Base-by-base conservation (phyloP, 2,113 vertebrate species). In the Dasyprocta punctata region DNA sequence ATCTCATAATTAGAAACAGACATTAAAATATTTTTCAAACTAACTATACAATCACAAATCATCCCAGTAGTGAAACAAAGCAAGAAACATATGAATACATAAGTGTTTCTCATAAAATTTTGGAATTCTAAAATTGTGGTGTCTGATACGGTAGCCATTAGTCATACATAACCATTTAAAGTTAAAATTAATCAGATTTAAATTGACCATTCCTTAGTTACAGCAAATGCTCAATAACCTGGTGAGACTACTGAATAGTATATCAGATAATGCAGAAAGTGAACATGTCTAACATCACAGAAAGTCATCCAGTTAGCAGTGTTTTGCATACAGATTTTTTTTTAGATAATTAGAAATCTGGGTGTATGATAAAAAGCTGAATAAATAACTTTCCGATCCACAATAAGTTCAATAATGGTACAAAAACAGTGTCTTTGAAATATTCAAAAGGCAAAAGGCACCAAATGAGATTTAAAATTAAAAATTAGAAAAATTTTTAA, bases 121-220 rank as follows among this genome's bases (percentile, higher is more conserved):
- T 30, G 86, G 9, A 75, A 78, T 94, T 77, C 54, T 60, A 84
- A 5, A 95, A 78, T 11, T 89, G 11, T 47, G 1, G 5, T 82
- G 0, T 61, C 22, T 52, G 78, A 33, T 60, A 83, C 6, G 11
- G 17, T 60, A 92, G 41, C 41, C n/a, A 14, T 90, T 86, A 89
- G 11, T 52, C 20, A 41, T 9, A 65, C 30, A 11, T 85, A 33
- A 47, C 20, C 73, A 52, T 38, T 95, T 88, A 47, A 93, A 92
- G 24, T 89, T 90, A 54, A 83, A 96, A 78, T 80, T 82, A 90
- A 83, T 63, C 1, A 77, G 7, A 71, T 78, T 91, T 86, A 92
- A 95, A 90, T 38, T 92, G 7, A 75, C 17, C 93, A 5, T 44
- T 17, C 24, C 41, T 95, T 30, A 22, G 30, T 38, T 92, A 7